Evolutionary conservation across 2,888 invertebrate genomes (phyloP).

Genomic region (Leucoma salicis): DNA sequence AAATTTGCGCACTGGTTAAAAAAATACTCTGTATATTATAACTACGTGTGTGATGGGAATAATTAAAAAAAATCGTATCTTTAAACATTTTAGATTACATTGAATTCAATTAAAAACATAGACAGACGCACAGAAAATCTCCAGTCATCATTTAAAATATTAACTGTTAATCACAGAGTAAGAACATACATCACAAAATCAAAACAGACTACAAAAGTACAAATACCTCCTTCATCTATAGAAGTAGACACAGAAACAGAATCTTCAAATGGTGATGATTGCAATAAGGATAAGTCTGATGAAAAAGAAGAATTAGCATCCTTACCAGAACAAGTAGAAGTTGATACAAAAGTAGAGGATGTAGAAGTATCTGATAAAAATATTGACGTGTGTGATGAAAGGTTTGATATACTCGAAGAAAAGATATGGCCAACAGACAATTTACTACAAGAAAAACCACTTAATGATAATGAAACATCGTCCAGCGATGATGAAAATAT

Average conservation of each 20-base stretch:
- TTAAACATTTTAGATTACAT: slow-evolving; percentile 36
- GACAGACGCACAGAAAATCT: slow-evolving; percentile 42
- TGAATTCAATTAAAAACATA: slow-evolving; percentile 44
- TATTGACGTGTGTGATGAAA: slow-evolving; percentile 11
- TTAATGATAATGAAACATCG: slow-evolving; percentile 10
- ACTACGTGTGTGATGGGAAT: no score
- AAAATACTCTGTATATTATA: no score
- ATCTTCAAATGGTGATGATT: not conserved
- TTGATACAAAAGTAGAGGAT: slow-evolving; percentile 8
- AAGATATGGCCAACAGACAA: no score
- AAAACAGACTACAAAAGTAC: slow-evolving; percentile 11
- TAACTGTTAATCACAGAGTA: slow-evolving; percentile 34
- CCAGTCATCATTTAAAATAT: slow-evolving; percentile 39
- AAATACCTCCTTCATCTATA: not conserved
- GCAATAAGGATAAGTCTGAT: not conserved
- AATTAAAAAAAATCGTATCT: no score
- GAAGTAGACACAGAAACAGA: slow-evolving; percentile 16
- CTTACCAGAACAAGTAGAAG: slow-evolving; percentile 8
- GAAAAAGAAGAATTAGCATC: slow-evolving; percentile 1
- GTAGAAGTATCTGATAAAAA: slow-evolving; percentile 13
- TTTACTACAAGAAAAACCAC: not conserved
- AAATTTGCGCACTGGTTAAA: no score
- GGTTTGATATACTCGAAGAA: slow-evolving; percentile 7
- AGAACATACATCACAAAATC: slow-evolving; percentile 37
- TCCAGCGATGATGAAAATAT: slow-evolving; percentile 20